Conservation (phyloP, 2,888 invertebrate genomes). For the Hanleya hanleyi region DNA sequence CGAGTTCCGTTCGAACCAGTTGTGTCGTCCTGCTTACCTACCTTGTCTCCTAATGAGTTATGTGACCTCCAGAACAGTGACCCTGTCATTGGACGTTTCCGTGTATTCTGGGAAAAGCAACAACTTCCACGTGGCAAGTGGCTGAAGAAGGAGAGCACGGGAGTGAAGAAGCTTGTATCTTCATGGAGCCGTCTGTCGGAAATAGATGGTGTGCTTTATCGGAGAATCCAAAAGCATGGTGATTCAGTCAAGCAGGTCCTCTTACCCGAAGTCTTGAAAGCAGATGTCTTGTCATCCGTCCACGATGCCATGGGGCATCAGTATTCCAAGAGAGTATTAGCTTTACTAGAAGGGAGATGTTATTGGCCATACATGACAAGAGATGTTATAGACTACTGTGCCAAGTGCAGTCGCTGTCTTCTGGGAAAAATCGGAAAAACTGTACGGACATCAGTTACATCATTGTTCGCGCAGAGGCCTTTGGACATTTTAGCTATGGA, state of each 20-base stretch:
- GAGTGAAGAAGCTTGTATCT: neutral
- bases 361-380: constrained; percentile 24
- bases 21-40: too few relatives aligned
- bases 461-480: too few relatives aligned
- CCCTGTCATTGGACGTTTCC: neutral
- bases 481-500: neutral
- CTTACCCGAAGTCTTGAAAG: neutral
- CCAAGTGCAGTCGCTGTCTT: too few relatives aligned
- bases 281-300: neutral
- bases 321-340: constrained; percentile 4
- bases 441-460: too few relatives aligned
- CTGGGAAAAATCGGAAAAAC: too few relatives aligned
- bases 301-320: constrained; percentile 16
- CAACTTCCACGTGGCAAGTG: too few relatives aligned
- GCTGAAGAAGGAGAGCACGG: too few relatives aligned
- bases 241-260: neutral
- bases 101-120: too few relatives aligned
- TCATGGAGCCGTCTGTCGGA: too few relatives aligned
- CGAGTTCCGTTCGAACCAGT: too few relatives aligned
- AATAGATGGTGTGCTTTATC: neutral
- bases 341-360: constrained; percentile 7
- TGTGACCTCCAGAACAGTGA: too few relatives aligned
- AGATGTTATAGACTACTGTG: neutral
- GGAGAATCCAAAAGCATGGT: neutral
- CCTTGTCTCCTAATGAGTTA: too few relatives aligned